Percentiles rank a stretch among this genome's conserved stretches.
Conservation (phyloP, 1,140 invertebrate genomes). For the Planococcus citri region DNA sequence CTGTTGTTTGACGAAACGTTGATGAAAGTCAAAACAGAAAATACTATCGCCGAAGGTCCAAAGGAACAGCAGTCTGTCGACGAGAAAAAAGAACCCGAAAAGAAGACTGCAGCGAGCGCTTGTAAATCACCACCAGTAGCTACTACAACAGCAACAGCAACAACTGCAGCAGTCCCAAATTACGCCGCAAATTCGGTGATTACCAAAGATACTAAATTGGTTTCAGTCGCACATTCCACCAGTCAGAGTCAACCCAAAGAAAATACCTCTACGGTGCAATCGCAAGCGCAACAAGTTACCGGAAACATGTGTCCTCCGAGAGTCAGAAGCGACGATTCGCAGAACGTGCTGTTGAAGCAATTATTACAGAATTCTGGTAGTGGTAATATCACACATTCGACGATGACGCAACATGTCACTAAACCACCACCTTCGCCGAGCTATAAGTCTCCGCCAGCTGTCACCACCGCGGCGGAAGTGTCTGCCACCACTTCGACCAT, state of each 20-base stretch:
- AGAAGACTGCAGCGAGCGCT: neutral
- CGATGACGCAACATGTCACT: constrained; percentile 27
- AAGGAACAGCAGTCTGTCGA: neutral
- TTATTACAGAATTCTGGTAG: constrained; percentile 72
- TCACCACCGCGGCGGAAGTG: constrained; percentile 14
- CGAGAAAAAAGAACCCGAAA: neutral
- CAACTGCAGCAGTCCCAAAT: neutral
- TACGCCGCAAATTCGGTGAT: neutral
- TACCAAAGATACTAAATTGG: neutral
- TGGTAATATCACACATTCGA: constrained; percentile 39
- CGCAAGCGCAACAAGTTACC: neutral
- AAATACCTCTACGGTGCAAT: neutral
- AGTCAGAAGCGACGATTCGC: constrained; percentile 49
- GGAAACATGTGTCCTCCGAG: neutral
- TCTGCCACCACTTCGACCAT: constrained; percentile 24
- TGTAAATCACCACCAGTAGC: neutral
- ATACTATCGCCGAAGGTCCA: neutral
- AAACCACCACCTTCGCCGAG: constrained; percentile 21
- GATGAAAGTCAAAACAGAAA: neutral
- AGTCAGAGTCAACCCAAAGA: constrained; percentile 10
- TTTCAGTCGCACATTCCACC: constrained; percentile 5
- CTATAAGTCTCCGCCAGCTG: neutral
- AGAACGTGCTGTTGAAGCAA: constrained; percentile 82
- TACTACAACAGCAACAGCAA: neutral
- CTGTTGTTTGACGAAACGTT: constrained; percentile 9